phyloP scores from a whole-genome alignment of 2,888 invertebrate genomes.

The Ischnus inquisitorius region DNA sequence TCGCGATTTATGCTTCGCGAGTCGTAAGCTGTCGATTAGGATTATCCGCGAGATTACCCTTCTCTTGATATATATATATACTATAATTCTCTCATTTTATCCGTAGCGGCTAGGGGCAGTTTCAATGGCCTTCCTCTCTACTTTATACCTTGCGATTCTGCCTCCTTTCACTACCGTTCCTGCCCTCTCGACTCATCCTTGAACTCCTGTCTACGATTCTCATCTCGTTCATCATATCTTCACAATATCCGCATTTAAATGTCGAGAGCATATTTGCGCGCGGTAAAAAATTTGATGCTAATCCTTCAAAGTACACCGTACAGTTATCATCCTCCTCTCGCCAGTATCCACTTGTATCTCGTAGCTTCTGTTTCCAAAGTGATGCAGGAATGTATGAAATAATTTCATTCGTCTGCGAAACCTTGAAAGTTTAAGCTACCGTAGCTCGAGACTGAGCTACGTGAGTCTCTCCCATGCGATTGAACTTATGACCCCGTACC shows the following conservation, averaged over 20 bases:
- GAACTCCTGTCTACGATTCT: slow-evolving; percentile 17
- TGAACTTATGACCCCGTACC: slow-evolving; percentile 17
- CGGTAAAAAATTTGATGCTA: neutral
- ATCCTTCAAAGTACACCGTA: neutral
- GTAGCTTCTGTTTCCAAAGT: too few relatives aligned
- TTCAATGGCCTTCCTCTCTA: slow-evolving; percentile 10
- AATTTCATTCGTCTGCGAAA: neutral
- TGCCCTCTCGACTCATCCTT: slow-evolving; percentile 44
- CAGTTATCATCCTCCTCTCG: neutral
- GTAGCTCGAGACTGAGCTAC: neutral
- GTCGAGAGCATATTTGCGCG: neutral
- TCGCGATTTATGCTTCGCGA: slow-evolving; percentile 72
- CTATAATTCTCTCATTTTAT: slow-evolving; percentile 43
- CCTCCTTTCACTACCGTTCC: slow-evolving; percentile 43
- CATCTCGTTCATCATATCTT: neutral
- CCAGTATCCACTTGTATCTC: neutral
- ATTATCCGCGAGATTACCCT: slow-evolving; percentile 79
- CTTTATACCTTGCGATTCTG: slow-evolving; percentile 62
- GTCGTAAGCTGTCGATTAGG: slow-evolving; percentile 79
- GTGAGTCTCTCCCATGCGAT: neutral
- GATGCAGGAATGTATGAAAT: neutral
- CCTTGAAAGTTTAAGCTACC: neutral
- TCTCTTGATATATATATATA: slow-evolving; percentile 41
- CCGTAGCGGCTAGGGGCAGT: neutral
- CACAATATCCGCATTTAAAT: slow-evolving; percentile 12